Evolutionary conservation across 2,797 vertebrate species (phyloP), one percentile per base, ranked within the genome.

Genomic region (Lycodopsis pacificus): DNA sequence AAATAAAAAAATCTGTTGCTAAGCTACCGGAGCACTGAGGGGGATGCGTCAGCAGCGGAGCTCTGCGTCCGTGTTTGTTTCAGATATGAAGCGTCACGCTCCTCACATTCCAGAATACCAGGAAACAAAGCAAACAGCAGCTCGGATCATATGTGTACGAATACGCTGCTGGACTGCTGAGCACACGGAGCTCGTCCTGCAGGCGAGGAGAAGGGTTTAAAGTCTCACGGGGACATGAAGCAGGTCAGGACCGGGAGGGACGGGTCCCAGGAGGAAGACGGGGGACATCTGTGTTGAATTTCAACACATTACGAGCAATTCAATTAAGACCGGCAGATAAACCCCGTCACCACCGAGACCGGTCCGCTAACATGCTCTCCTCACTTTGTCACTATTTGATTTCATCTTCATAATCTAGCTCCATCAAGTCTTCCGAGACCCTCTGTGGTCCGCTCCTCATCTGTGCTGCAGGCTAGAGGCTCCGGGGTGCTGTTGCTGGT

Each of bases 221-320:
- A 62, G 53, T 71, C 42, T 80, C 67, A 62, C 36, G 40, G 80
- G 80, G 44, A 82, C 27, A 88, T 80, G 48, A 73, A 82, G 77
- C 82, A 65, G 80, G 54, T 82, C 66, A 71, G 75, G 72, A 84
- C 73, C 79, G 49, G 75, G 42, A 77, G 86, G 71, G 30, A 75
- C 27, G 57, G 66, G 44, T 83, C 84, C 58, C 70, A 63, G 64
- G 65, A 77, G 64, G 76, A 58, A 58, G 64, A 76, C 71, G 46
- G 65, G 77, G 56, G 73, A 81, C 93, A 93, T 94, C 92, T 93
- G 94, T 78, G 95, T 93, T 89, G 65, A 91, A 88, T 95, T 91
- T 90, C 82, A 57, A 82, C 89, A 89, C 80, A 76, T 90, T 91
- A 91, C 20, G 0, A 79, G 88, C 61, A 82, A 89, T 91, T 91